These are phyloP conservation scores for Aleadryas rufinucha DNA, from an alignment of 2,113 vertebrate genomes.

Conservation along the genomic window DNA sequence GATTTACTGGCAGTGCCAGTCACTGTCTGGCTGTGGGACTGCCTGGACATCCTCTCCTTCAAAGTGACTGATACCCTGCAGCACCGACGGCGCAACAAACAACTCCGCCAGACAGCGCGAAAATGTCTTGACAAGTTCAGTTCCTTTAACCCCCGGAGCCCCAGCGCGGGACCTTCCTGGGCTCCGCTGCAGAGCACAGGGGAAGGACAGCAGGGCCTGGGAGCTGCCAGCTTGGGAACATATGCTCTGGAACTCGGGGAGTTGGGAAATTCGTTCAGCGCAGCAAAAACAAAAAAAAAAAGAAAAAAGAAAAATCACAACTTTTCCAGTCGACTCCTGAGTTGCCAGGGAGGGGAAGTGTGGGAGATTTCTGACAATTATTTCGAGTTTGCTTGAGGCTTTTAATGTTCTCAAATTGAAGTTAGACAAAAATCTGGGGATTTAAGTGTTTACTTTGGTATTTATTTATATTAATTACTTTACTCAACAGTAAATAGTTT, in stretches of 20 bases:
- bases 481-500: background rate
- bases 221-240: background rate
- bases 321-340: background rate
- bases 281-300: too few relatives aligned
- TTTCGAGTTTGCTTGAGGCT: background rate
- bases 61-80: constrained; percentile 41
- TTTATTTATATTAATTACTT: background rate
- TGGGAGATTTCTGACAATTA: background rate
- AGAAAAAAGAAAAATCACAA: background rate
- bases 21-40: constrained; percentile 46
- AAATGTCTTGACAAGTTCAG: constrained; percentile 56
- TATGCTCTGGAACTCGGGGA: background rate
- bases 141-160: constrained; percentile 11
- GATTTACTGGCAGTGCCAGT: constrained; percentile 59
- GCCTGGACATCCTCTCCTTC: constrained; percentile 43
- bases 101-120: background rate
- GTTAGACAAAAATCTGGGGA: background rate
- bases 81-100: constrained; percentile 46
- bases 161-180: background rate
- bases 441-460: background rate
- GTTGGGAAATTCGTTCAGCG: background rate
- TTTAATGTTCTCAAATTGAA: background rate
- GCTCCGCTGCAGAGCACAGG: background rate
- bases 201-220: background rate
- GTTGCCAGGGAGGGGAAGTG: background rate